Conservation (phyloP, 2,113 vertebrate genomes). For the Scalopus aquaticus region DNA sequence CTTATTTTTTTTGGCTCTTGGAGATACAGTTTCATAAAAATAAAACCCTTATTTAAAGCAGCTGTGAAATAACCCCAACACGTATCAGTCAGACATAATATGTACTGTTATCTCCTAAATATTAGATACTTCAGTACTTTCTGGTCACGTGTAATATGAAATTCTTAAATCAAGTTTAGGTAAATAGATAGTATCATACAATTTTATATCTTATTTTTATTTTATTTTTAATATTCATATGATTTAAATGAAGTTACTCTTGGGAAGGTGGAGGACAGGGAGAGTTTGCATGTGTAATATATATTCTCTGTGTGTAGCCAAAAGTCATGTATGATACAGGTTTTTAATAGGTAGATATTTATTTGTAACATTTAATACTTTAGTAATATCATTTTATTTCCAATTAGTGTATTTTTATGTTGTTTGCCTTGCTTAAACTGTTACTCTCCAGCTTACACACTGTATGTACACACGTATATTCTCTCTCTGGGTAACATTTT, state of each 20-base stretch:
- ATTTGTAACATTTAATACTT: neutral
- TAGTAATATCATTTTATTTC: neutral
- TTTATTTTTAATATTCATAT: neutral
- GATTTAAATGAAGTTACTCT: neutral
- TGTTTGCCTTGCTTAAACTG: neutral
- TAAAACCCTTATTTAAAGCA: neutral
- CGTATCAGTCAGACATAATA: neutral
- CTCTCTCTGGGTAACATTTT: too few species aligned
- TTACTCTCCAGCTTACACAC: neutral
- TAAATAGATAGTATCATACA: neutral
- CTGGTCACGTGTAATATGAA: neutral
- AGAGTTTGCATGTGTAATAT: neutral
- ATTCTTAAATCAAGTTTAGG: neutral
- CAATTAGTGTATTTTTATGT: neutral
- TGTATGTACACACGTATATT: neutral
- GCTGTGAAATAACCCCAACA: neutral
- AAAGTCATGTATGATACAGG: neutral
- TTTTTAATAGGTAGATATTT: neutral
- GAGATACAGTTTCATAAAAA: neutral
- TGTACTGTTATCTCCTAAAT: neutral
- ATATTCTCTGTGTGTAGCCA: neutral
- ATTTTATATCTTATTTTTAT: neutral
- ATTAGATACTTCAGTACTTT: neutral
- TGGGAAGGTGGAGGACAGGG: neutral
- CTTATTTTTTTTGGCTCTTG: neutral